A percentile compares a stretch with the other conserved stretches of the same genome.
Conservation (phyloP, 2,113 vertebrate genomes). For the Ptilonorhynchus violaceus region DNA sequence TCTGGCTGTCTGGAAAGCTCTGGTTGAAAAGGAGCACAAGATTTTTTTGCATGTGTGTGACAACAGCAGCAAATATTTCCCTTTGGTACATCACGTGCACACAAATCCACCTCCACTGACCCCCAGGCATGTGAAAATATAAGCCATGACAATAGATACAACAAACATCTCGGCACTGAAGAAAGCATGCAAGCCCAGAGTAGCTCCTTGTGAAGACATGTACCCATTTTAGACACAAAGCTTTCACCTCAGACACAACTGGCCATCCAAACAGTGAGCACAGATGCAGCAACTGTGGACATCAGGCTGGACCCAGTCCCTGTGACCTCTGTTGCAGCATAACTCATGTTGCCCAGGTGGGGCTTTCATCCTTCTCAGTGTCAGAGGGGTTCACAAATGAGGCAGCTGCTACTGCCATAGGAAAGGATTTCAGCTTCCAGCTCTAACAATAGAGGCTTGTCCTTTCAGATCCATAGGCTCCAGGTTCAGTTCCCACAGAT, state of each 20-base stretch:
- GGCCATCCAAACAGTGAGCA: neutral
- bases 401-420: neutral
- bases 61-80: conserved; percentile 11
- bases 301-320: neutral
- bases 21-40: neutral
- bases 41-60: neutral
- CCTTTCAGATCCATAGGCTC: neutral
- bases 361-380: neutral
- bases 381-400: neutral
- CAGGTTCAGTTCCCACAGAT: conserved; percentile 19
- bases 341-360: neutral
- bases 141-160: neutral
- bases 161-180: neutral
- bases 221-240: neutral
- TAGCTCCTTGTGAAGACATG: neutral
- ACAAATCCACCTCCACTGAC: neutral
- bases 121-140: neutral
- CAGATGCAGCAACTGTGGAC: neutral
- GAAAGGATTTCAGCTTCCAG: neutral
- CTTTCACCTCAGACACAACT: neutral
- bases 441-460: conserved; percentile 17
- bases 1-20: conserved; percentile 35
- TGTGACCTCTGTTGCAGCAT: neutral
- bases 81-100: neutral
- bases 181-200: neutral